Evolutionary conservation across 2,888 invertebrate species (phyloP).

Genomic region (Tetragnatha montana): DNA sequence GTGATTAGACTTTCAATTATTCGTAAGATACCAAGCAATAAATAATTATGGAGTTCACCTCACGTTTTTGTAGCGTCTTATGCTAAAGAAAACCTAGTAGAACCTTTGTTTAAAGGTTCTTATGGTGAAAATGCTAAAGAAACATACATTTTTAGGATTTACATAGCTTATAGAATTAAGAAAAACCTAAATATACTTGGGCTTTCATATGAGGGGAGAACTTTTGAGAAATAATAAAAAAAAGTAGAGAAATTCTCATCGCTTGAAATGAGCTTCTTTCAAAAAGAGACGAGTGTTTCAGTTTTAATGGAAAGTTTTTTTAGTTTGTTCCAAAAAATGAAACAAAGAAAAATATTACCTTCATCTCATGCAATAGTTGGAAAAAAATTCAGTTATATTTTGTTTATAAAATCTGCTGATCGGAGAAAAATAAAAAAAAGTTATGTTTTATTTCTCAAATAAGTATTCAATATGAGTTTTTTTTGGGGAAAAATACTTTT

Average conservation of each 20-base stretch:
- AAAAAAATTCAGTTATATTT: no score
- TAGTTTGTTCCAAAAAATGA: background rate
- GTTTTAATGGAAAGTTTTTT: background rate
- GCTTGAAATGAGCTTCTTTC: background rate
- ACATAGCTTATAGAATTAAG: background rate
- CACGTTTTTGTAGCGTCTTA: background rate
- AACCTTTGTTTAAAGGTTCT: background rate
- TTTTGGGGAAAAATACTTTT: no score
- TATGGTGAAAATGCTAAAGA: background rate
- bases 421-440: no score
- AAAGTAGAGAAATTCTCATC: background rate
- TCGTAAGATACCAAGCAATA: background rate
- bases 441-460: no score
- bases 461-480: no score
- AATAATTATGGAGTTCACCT: background rate
- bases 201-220: background rate
- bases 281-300: background rate
- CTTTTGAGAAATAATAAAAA: background rate
- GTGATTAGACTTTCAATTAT: background rate
- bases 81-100: background rate
- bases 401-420: no score
- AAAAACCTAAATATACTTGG: background rate
- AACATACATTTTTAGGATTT: background rate
- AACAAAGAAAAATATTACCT: no score
- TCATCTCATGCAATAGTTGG: no score